Conservation (phyloP, 2,113 vertebrate species). For the Monopterus albus region DNA sequence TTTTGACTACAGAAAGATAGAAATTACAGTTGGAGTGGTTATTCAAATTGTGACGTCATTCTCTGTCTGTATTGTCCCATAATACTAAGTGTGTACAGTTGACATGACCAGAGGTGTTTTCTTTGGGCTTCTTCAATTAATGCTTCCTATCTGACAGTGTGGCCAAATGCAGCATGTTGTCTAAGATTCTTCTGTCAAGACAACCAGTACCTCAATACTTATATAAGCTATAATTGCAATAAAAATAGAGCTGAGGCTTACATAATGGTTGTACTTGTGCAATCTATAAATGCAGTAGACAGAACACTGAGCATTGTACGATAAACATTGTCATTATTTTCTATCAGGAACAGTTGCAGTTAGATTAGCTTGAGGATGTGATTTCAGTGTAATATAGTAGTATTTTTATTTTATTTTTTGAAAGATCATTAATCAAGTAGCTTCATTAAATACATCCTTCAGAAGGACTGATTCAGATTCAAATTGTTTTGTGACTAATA, state of each 20-base stretch:
- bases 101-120: neutral
- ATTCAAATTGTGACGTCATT: neutral
- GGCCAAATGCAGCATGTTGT: neutral
- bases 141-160: neutral
- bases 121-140: no score
- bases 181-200: slow-evolving; percentile 1
- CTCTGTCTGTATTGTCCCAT: neutral
- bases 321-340: slow-evolving; percentile 16
- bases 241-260: neutral
- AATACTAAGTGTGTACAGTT: neutral
- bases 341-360: neutral
- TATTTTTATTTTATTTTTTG: neutral
- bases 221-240: slow-evolving; percentile 19
- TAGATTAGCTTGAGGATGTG: neutral
- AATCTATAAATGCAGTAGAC: slow-evolving; percentile 18
- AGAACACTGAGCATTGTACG: neutral
- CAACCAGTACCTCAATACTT: neutral
- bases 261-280: slow-evolving; percentile 13
- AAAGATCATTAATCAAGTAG: neutral
- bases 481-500: neutral
- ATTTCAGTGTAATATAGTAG: no score
- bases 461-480: neutral
- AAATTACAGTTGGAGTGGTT: neutral
- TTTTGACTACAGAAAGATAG: neutral
- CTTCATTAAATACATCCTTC: neutral